Base-by-base conservation (phyloP, 1,140 invertebrate species). In the Potamilus streckersoni region DNA sequence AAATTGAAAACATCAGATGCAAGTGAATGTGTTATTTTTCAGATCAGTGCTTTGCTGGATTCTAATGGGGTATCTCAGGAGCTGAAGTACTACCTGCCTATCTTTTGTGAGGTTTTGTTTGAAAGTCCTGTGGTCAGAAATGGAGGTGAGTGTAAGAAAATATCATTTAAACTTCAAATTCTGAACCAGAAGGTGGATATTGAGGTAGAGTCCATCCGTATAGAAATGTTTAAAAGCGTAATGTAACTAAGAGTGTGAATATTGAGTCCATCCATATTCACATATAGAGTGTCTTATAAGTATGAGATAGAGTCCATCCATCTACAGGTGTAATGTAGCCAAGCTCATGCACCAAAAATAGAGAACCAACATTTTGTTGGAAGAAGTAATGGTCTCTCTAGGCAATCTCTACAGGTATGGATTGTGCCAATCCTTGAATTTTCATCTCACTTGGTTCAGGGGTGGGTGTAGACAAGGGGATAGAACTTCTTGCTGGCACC, bases 21-120 rank as follows among this genome's bases (percentile, higher is more conserved):
- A 8, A 8, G 38, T 49, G 38, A 8, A 11, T 49, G 11, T 49
- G 38, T 49, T 49, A 6, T 70, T 67, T 82, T 75, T 78, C 91
- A 92, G 73, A 85, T 95, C 92, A 91, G 93, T 93, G 82, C 89
- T 20, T 85, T 96, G 19, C 91, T 97, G 88, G 94, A 97, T 89
- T 95, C 94, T 8, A 92, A 90, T 14, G 76, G 87, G n/a, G 78
- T 96, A 20, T 89, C 92, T 2, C 83, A 89, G 74, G 87, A 92
- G 8, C 90, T 92, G 27, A 92, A 94, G 74, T 91, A 92, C 66
- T 96, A 95, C 89, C 90, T 96, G 55, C 93, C 94, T 0, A 87
- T 96, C 15, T 92, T 94, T 72, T 86, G 94, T 69, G 94, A 95
- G 88, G 91, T 92, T 2, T 84, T 96, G 38, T 91, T 93, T 65